These are phyloP conservation scores for Perca schrenkii DNA, from an alignment of 2,113 vertebrate species.

Conservation along the genomic window DNA sequence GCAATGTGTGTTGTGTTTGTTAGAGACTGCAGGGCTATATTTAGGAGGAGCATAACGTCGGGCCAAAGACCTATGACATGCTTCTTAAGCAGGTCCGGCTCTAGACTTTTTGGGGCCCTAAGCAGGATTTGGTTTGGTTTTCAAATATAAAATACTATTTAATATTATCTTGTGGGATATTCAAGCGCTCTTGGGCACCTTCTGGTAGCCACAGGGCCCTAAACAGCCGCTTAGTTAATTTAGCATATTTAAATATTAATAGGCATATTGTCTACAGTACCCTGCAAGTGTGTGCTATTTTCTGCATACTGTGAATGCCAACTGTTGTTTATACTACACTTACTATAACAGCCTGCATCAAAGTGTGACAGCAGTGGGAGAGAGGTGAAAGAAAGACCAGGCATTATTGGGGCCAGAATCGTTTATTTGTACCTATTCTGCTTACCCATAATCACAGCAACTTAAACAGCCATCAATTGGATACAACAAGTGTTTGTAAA, in stretches of 20 bases:
- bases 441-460: constrained; percentile 3
- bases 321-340: constrained; percentile 16
- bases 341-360: neutral
- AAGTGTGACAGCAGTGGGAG: neutral
- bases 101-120: too few species aligned
- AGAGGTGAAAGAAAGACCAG: neutral
- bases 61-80: constrained; percentile 63
- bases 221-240: too few species aligned
- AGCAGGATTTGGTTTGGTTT: too few species aligned
- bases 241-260: constrained; percentile 3
- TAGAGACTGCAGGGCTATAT: constrained; percentile 73
- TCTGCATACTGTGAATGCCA: constrained; percentile 3
- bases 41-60: constrained; percentile 72
- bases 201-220: too few species aligned
- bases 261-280: neutral
- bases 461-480: constrained; percentile 2
- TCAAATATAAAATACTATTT: too few species aligned
- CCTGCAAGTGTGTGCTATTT: neutral
- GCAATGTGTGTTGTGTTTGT: constrained; percentile 74
- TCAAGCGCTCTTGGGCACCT: too few species aligned
- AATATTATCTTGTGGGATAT: too few species aligned
- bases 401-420: neutral
- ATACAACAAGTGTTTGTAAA: neutral
- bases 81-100: constrained; percentile 11
- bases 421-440: neutral